These are phyloP conservation scores for Bombus haemorrhoidalis DNA, from an alignment of 1,140 invertebrate species.

Conservation along the genomic window DNA sequence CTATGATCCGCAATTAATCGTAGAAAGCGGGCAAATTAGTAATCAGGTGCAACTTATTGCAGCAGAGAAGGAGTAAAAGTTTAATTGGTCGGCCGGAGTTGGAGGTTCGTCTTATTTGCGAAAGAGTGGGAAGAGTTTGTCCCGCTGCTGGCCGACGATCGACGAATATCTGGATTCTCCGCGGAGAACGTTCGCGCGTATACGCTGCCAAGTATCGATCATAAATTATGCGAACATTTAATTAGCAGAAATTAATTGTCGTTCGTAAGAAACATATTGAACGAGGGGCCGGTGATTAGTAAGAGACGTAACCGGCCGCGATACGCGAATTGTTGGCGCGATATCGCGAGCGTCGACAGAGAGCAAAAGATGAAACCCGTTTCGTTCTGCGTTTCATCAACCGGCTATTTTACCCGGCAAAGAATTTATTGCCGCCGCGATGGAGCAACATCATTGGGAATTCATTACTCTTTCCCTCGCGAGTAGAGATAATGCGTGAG, in stretches of 20 bases:
- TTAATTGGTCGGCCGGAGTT: background rate
- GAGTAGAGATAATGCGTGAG: background rate
- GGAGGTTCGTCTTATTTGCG: background rate
- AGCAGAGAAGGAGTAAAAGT: background rate
- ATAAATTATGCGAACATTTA: slow-evolving; percentile 53
- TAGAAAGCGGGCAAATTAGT: slow-evolving; percentile 9
- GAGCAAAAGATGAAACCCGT: slow-evolving; percentile 27
- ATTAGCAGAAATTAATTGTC: slow-evolving; percentile 59
- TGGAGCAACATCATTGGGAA: slow-evolving; percentile 28
- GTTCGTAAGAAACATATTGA: slow-evolving; percentile 49
- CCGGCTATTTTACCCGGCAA: slow-evolving; percentile 4
- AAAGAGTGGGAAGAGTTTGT: background rate
- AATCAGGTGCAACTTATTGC: slow-evolving; percentile 4
- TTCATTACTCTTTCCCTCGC: slow-evolving; percentile 2
- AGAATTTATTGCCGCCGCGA: slow-evolving; percentile 32
- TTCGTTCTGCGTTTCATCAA: slow-evolving; percentile 22
- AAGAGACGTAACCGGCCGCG: slow-evolving; percentile 37
- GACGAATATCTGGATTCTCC: background rate
- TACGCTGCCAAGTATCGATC: slow-evolving; percentile 2
- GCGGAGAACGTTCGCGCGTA: background rate
- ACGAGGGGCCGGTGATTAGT: slow-evolving; percentile 28
- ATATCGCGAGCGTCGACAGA: background rate
- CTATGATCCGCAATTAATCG: background rate
- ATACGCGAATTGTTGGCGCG: slow-evolving; percentile 44
- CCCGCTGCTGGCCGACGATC: too few species aligned